Evolutionary conservation across 2,113 vertebrate genomes (phyloP), one percentile per base, ranked within the genome.

Genomic region (Mesoclemmys tuberculata): DNA sequence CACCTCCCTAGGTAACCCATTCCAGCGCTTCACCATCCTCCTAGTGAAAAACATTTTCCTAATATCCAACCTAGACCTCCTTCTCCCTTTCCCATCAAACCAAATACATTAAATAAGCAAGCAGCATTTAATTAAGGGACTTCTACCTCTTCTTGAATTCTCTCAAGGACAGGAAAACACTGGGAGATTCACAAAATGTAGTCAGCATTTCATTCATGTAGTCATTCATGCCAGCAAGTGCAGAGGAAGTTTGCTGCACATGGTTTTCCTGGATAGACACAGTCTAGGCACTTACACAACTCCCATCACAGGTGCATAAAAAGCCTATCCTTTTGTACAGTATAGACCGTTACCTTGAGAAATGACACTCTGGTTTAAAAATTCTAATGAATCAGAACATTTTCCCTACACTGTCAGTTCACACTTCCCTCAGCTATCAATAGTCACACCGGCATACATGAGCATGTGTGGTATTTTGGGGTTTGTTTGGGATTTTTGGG

Each of bases 381-480:
- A 87, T 79, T 91, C 58, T 61, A 31, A 1, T 49, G 58, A 58
- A 90, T 75, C 31, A 54, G 91, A 93, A 29, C 26, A 3, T 4
- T 18, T 49, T 5, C 74, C 82, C 41, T 38, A 19, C 14, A 21
- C 41, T 78, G 11, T 71, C 71, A 52, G 9, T 61, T 86, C 82
- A 44, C 31, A 91, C 68, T 64, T 88, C 71, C 41, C 79, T 89
- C 79, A 79, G 93, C 87, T 84, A 88, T 56, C 51, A 94, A 64
- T 26, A 79, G 27, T 68, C 51, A 71, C 4, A 38, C 22, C 1
- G 75, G 38, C 38, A 87, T 2, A 52, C 0, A 74, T 12, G 19
- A 9, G n/a, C 22, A 41, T 38, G n/a, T 74, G 41, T 27, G 24
- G 41, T 46, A 44, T 75, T 38, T 85, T n/a, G 90, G 83, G 51